Evolutionary conservation across 2,797 vertebrate genomes (phyloP).

Genomic region (Megaceryle alcyon): DNA sequence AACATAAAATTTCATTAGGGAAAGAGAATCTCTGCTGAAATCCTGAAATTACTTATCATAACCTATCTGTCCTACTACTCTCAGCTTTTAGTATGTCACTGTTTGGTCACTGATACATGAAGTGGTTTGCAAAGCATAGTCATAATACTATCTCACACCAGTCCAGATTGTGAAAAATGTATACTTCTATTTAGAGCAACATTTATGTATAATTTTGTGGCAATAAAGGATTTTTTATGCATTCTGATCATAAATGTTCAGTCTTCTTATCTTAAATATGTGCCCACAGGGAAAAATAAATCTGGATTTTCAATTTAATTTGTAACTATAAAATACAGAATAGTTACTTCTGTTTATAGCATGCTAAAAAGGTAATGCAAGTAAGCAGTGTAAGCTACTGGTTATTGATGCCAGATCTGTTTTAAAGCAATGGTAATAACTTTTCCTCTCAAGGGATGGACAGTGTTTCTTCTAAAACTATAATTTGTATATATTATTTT

Average conservation of each 20-base stretch:
- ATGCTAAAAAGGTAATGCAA: slow-evolving; percentile 9
- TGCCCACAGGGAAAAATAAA: slow-evolving; percentile 39
- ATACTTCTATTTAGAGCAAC: slow-evolving; percentile 40
- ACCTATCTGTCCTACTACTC: background rate
- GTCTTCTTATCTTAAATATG: slow-evolving; percentile 16
- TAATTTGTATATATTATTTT: background rate
- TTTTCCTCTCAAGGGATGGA: slow-evolving; percentile 1
- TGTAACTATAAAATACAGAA: slow-evolving; percentile 17
- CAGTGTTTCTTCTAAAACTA: background rate
- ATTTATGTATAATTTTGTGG: slow-evolving; percentile 14
- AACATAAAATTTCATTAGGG: background rate
- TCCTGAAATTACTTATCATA: background rate
- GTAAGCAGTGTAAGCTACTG: background rate
- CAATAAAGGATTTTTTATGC: background rate
- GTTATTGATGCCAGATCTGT: slow-evolving; percentile 9
- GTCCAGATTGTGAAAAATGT: background rate
- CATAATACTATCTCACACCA: background rate
- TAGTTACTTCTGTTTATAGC: slow-evolving; percentile 50
- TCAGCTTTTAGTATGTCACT: background rate
- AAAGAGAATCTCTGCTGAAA: slow-evolving; percentile 7
- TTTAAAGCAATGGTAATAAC: background rate
- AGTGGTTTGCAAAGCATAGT: background rate
- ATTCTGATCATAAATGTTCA: slow-evolving; percentile 15
- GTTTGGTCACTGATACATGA: background rate
- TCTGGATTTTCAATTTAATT: slow-evolving; percentile 43